Conservation (phyloP, 1,140 invertebrate genomes). For the Brachionus koreanus region DNA sequence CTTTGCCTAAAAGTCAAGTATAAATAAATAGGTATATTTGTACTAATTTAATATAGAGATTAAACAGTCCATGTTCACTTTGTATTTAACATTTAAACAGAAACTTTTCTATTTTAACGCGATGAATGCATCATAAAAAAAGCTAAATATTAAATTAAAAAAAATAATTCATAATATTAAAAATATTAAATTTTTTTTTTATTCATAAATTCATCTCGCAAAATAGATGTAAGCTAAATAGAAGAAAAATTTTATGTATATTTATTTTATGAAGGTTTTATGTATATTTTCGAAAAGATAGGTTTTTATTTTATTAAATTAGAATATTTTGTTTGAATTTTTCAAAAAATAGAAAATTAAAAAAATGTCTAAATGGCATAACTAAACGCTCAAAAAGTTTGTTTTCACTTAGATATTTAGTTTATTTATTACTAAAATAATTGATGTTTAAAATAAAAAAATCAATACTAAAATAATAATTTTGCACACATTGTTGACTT, state of each 20-base stretch:
- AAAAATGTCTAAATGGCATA: neutral
- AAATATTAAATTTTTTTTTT: neutral
- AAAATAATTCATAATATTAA: neutral
- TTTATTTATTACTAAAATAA: neutral
- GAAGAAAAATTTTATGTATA: too few relatives aligned
- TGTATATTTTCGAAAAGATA: neutral
- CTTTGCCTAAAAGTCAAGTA: neutral
- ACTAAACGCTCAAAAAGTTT: neutral
- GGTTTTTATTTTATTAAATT: neutral
- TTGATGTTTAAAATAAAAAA: neutral
- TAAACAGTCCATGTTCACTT: too few relatives aligned
- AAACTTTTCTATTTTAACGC: neutral
- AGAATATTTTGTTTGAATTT: neutral
- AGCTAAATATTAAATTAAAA: neutral
- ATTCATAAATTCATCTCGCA: neutral
- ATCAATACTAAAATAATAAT: neutral
- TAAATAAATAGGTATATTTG: neutral
- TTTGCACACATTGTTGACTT: neutral
- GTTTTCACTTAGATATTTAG: neutral
- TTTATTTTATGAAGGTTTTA: too few relatives aligned
- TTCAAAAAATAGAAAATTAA: neutral
- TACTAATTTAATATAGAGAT: neutral
- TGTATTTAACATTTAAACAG: too few relatives aligned
- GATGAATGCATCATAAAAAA: neutral
- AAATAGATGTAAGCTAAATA: neutral